Conservation (phyloP, 1,140 invertebrate species). For the Lithobius niger region DNA sequence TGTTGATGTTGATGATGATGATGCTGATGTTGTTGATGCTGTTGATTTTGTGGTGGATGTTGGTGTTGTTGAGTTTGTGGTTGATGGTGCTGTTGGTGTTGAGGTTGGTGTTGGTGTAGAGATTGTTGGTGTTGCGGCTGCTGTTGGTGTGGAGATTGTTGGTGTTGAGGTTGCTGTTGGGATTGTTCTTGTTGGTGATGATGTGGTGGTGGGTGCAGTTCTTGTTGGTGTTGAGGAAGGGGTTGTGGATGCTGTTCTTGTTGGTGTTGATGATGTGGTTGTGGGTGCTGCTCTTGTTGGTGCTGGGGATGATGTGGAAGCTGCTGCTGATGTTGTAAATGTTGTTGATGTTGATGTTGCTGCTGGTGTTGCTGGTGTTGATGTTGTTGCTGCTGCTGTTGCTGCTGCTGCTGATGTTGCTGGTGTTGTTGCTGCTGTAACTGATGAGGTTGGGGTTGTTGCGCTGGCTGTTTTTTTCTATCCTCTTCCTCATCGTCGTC, state of each 20-base stretch:
- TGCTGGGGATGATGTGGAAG: too few relatives aligned
- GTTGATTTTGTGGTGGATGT: neutral
- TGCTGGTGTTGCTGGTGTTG: too few relatives aligned
- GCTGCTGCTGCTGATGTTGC: too few relatives aligned
- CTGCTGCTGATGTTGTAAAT: too few relatives aligned
- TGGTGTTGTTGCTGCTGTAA: too few relatives aligned
- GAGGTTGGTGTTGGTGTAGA: constrained; percentile 1
- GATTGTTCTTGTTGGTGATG: neutral
- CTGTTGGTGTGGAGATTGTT: neutral
- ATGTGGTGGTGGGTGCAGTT: neutral
- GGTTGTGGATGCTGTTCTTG: neutral
- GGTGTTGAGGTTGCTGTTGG: neutral
- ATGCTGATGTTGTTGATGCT: constrained; percentile 2
- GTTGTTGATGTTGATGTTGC: too few relatives aligned
- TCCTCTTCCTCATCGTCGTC: neutral
- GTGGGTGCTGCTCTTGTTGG: too few relatives aligned
- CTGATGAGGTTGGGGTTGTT: too few relatives aligned
- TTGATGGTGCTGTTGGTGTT: neutral
- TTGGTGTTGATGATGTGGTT: too few relatives aligned
- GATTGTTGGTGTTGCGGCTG: constrained; percentile 6
- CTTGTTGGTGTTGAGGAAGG: neutral
- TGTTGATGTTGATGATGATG: constrained; percentile 8
- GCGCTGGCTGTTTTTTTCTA: too few relatives aligned
- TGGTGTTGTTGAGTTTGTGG: neutral
- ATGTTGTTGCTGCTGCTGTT: too few relatives aligned